phyloP scores from a whole-genome alignment of 2,888 invertebrate species.

The Meloe dianella region DNA sequence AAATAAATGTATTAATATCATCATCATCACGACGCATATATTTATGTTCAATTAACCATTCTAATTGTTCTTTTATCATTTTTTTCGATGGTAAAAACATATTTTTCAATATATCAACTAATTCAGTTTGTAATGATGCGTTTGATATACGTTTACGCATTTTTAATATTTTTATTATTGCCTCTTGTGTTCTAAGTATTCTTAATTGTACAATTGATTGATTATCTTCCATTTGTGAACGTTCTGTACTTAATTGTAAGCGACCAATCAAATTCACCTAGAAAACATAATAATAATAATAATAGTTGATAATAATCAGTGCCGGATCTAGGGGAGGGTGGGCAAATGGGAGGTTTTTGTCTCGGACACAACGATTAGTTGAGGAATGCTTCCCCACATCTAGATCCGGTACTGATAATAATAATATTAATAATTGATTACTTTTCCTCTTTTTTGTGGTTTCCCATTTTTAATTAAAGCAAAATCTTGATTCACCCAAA shows the following conservation, averaged over 20 bases:
- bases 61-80: slow-evolving; percentile 99
- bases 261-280: slow-evolving; percentile 92
- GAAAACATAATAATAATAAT: slow-evolving; percentile 16
- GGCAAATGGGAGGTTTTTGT: too few relatives aligned
- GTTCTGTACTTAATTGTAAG: slow-evolving; percentile 92
- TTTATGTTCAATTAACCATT: slow-evolving; percentile 99
- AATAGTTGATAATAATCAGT: too few relatives aligned
- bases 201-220: slow-evolving; percentile 97
- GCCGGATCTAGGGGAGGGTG: too few relatives aligned
- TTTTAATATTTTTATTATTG: slow-evolving; percentile 98
- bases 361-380: too few relatives aligned
- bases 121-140: slow-evolving; percentile 93
- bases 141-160: slow-evolving; percentile 95
- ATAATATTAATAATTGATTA: slow-evolving; percentile 36
- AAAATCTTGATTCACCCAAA: slow-evolving; percentile 98
- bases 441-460: slow-evolving; percentile 91
- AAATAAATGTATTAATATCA: slow-evolving; percentile 97
- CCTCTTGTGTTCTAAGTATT: slow-evolving; percentile 93
- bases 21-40: slow-evolving; percentile 97
- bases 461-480: slow-evolving; percentile 93
- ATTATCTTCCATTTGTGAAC: slow-evolving; percentile 96
- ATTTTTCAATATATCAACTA: slow-evolving; percentile 97
- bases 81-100: slow-evolving; percentile 99
- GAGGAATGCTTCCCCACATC: too few relatives aligned
- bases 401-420: too few relatives aligned